Percentiles rank a stretch among this genome's conserved stretches.
Evolutionary conservation across 2,113 vertebrate genomes (phyloP).

Genomic region (Myiozetetes cayanensis): DNA sequence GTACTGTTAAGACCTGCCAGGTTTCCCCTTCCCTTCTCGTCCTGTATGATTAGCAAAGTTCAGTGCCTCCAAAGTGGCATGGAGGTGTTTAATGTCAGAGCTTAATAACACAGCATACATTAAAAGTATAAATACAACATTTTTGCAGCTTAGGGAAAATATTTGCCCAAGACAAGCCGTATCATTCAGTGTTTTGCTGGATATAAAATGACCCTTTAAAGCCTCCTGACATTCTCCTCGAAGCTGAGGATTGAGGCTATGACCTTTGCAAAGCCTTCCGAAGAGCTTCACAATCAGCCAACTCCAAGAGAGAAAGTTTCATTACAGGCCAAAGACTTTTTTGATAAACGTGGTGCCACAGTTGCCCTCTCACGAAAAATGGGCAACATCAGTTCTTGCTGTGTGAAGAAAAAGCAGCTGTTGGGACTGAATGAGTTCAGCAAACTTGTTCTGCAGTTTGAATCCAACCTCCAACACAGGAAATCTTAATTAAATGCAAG

Average conservation of each 20-base stretch:
- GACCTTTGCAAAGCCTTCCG: constrained; percentile 61
- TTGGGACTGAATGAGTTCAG: background rate
- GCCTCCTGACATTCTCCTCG: constrained; percentile 55
- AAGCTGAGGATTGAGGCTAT: constrained; percentile 58
- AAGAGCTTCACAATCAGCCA: constrained; percentile 33
- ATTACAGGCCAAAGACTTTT: constrained; percentile 15
- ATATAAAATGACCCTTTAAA: constrained; percentile 64
- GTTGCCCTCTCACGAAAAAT: background rate
- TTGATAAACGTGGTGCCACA: background rate
- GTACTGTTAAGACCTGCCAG: background rate
- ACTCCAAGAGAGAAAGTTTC: background rate
- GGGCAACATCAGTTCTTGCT: background rate
- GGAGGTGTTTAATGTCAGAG: constrained; percentile 67
- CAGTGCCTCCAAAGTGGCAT: constrained; percentile 23
- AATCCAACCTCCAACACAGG: background rate
- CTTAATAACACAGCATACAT: constrained; percentile 59
- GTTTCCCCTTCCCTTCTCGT: background rate
- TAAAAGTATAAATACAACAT: constrained; percentile 61
- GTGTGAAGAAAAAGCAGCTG: background rate
- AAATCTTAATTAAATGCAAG: background rate
- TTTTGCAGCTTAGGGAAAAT: constrained; percentile 51
- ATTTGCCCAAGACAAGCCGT: constrained; percentile 38
- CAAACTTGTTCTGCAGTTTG: background rate
- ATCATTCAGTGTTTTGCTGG: constrained; percentile 2
- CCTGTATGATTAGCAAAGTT: constrained; percentile 56